Percentiles rank a stretch among this genome's conserved stretches.
Conservation (phyloP, 2,888 invertebrate genomes). For the Rutpela maculata region DNA sequence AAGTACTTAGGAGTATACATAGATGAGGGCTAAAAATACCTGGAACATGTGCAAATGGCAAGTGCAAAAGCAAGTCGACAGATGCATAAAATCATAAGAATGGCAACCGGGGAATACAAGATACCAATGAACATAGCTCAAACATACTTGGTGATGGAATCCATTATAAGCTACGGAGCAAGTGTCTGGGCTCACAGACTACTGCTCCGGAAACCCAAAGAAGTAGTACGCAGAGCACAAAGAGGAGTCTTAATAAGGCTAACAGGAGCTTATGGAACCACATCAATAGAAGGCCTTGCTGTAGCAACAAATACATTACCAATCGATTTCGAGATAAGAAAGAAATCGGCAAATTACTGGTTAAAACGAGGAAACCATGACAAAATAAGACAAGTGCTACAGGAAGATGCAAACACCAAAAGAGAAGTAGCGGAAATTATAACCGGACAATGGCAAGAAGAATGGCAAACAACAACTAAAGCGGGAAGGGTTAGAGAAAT, state of each 20-base stretch:
- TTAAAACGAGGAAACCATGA: not conserved
- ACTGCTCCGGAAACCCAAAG: not conserved
- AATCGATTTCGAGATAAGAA: slow-evolving; percentile 11
- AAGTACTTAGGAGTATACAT: no score
- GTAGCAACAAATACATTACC: slow-evolving; percentile 3
- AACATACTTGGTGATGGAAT: no score
- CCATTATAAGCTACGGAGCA: not conserved
- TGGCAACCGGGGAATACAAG: no score
- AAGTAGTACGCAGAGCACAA: slow-evolving; percentile 9
- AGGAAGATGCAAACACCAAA: not conserved
- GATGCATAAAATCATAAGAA: no score
- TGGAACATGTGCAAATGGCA: no score
- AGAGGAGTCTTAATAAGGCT: slow-evolving; percentile 34
- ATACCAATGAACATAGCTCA: no score
- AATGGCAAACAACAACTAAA: not conserved
- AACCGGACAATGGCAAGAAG: not conserved
- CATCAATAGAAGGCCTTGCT: slow-evolving; percentile 13
- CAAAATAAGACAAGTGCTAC: not conserved
- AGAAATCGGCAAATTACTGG: slow-evolving; percentile 27
- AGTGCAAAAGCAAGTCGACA: no score
- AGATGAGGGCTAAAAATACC: no score
- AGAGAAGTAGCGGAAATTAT: not conserved
- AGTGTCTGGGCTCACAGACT: slow-evolving; percentile 35
- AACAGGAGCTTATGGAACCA: slow-evolving; percentile 32
- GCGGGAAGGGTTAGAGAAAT: not conserved